Percentiles rank a stretch among this genome's conserved stretches.
Evolutionary conservation across 1,140 invertebrate genomes (phyloP).

Genomic region (Polypedilum pembai): DNA sequence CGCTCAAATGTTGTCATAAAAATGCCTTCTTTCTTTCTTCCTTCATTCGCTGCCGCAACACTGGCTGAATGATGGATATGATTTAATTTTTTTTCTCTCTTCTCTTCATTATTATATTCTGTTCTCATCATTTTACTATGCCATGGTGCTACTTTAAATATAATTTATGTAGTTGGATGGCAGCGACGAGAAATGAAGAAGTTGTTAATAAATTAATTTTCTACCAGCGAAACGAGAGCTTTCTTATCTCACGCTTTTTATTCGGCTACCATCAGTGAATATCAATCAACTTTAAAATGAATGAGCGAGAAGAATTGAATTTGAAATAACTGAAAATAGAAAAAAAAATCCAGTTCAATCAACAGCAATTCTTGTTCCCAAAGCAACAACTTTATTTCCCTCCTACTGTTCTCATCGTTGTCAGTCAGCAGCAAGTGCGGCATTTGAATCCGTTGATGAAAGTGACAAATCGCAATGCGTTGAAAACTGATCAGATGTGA

Average conservation of each 20-base stretch:
- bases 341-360: no score
- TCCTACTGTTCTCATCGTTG: no score
- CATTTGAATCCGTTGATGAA: no score
- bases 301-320: neutral
- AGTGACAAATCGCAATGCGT: no score
- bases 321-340: no score
- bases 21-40: neutral
- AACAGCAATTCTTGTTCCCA: no score
- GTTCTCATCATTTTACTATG: neutral
- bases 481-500: no score
- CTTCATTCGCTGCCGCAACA: neutral
- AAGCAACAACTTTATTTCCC: no score
- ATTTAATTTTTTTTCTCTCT: neutral
- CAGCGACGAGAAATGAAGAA: neutral
- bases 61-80: constrained; percentile 14
- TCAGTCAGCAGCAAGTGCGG: no score
- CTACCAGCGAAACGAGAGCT: neutral
- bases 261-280: constrained; percentile 15
- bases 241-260: neutral
- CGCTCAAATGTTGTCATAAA: constrained; percentile 21
- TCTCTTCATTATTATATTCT: neutral
- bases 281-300: neutral
- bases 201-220: constrained; percentile 27
- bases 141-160: no score
- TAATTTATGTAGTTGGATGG: neutral